Base-by-base conservation (phyloP, 1,140 invertebrate species). In the Muscidifurax raptorellus region DNA sequence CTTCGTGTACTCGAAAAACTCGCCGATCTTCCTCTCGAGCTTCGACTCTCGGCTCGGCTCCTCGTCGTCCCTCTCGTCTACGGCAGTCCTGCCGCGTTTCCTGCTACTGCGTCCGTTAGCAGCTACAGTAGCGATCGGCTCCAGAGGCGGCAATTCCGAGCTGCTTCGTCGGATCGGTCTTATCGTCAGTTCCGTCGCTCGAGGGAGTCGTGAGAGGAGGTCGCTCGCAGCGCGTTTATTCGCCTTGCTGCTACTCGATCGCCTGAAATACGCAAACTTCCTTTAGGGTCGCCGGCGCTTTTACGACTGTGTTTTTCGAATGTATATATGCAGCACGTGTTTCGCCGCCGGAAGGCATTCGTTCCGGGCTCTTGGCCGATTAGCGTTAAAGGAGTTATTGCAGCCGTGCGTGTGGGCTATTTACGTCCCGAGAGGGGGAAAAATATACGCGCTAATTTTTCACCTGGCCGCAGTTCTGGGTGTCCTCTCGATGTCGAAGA, bases 1-100 rank as follows among this genome's bases (percentile, higher is more conserved):
- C 80, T 88, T 90, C 0, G 87, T 87, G 78, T 90, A 90, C 25
- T 89, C 87, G 25, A 90, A 72, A 69, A 90, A 88, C 82, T 90
- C 87, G 52, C 86, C 87, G 28, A 90, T 77, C 84, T 86, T 84
- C 25, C 82, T 84, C 77, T 88, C 86, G 40, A 85, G 84, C n/a
- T 83, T 47, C 6, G 79, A 79, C 30, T 75, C 80, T 27, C 40
- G 30, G 82, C 75, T 85, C 74, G 36, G 36, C n/a, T 52, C 75
- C 47, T 66, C 66, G 64, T 44, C 52, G 75, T 67, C 1, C 22
- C 30, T n/a, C 40, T 69, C 28, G 66, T 69, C 80, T 67, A 40
- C 72, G 75, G 30, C 52, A 40, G 25, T 12, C 3, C 66, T 40
- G 40, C 7, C 30, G 67, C 77, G 25, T 52, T 64, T 59, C 72